Percentiles rank a stretch among this genome's conserved stretches.
Evolutionary conservation across 2,797 vertebrate species (phyloP).

Genomic region (Notamacropus eugenii): DNA sequence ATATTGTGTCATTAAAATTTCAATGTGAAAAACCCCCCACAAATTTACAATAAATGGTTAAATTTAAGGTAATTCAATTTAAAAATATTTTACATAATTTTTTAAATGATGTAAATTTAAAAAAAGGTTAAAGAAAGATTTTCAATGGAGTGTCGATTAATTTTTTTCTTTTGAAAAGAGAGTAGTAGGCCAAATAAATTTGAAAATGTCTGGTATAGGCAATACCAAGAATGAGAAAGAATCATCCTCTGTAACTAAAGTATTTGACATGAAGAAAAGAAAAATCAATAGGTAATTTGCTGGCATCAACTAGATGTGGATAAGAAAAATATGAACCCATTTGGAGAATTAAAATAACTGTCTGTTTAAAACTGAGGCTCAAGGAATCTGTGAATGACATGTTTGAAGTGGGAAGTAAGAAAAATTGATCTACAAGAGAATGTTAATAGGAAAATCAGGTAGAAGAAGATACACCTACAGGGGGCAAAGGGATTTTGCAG

Average conservation of each 20-base stretch:
- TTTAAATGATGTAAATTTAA: too few species aligned
- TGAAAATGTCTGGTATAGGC: constrained; percentile 81
- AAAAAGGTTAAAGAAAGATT: too few species aligned
- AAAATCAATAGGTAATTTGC: constrained; percentile 91
- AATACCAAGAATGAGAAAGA: constrained; percentile 88
- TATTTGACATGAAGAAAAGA: constrained; percentile 94
- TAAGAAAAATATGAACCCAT: constrained; percentile 90
- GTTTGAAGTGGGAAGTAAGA: constrained; percentile 91
- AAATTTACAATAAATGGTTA: too few species aligned
- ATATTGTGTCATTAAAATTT: too few species aligned
- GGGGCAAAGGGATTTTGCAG: constrained; percentile 93
- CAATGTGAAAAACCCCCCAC: too few species aligned
- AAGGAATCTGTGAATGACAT: constrained; percentile 93
- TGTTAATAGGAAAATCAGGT: constrained; percentile 91
- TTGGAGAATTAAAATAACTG: constrained; percentile 94
- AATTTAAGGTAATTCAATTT: too few species aligned
- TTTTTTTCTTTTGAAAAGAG: too few species aligned
- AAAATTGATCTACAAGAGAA: constrained; percentile 81
- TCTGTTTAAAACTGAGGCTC: constrained; percentile 92
- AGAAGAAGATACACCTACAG: constrained; percentile 94
- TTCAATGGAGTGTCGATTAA: too few species aligned
- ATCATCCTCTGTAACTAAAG: constrained; percentile 86
- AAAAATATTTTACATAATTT: too few species aligned
- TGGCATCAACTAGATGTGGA: constrained; percentile 87
- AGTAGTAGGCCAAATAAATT: too few species aligned